Evolutionary conservation across 2,888 invertebrate genomes (phyloP), one percentile per base, ranked within the genome.

Genomic region (Dolomedes plantarius): DNA sequence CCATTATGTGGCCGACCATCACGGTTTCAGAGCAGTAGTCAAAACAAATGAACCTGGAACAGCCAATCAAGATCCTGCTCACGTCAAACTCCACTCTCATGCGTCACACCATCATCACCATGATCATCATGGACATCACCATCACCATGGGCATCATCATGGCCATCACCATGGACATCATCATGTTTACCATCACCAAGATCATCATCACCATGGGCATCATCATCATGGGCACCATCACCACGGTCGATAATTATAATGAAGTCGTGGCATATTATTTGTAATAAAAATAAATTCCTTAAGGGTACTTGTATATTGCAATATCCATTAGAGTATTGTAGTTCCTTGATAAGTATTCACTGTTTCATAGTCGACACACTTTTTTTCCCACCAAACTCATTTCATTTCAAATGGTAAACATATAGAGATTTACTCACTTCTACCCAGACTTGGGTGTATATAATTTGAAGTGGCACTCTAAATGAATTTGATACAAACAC

Each of bases 81-180:
- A 75, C 23, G 78, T 79, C 28, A 69, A 79, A 11, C 9, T 78
- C 46, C 74, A 86, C 64, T 74, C 78, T 62, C 23, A 78, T 31
- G 76, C 75, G 68, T 32, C 75, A 16, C 78, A 77, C 41, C 78
- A 68, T 56, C 39, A 68, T 36, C 73, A 73, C 39, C 72, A 77
- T n/a, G 76, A 71, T n/a, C 76, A 75, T 50, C 67, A 77, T 77
- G 67, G 71, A 23, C 46, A 64, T 32, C 82, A 83, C 77, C 75
- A 75, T 71, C 56, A 72, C 29, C 16, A 16, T 6, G n/a, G 23
- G 41, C 46, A 46, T 19, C 62, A 74, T 27, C 62, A 74, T 16
- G 62, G 32, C 0, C 39, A 74, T 32, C 78, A 79, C 1, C 71
- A 79, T 31, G 74, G 74, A 2, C 74, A 16, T n/a, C 46, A 75